Base-by-base conservation (phyloP, 2,797 vertebrate genomes). In the Amphiprion clarkii region DNA sequence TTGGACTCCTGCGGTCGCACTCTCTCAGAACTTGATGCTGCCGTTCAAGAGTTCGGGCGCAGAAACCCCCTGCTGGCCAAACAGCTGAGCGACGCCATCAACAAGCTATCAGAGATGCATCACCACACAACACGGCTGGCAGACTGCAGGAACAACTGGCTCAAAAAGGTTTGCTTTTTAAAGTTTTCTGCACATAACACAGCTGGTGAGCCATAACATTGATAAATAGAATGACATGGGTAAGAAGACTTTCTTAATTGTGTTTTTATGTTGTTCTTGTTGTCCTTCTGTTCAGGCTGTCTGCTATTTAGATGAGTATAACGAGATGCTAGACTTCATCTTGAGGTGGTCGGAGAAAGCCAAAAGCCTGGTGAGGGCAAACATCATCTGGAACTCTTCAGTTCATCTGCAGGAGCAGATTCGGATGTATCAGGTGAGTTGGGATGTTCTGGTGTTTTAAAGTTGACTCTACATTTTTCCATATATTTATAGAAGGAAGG, bases 261-360 rank as follows among this genome's bases (percentile, higher is more conserved):
- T 1, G 27, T 53, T 78, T 29, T 48, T 71, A 6, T 86, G 44
- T 84, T 44, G 61, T 10, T 44, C n/a, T 73, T 14, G 25, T 27
- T 27, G 25, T 27, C 25, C 3, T 27, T 27, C 27, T 4, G 4
- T 29, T 25, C 70, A 99, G 98, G 97, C 98, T 44, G 87, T 93
- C 64, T 95, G 96, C 58, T 95, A 98, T 78, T 93, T 99, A 78
- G 97, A 99, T 80, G 98, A 99, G 90, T 99, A 98, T 79, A 97
- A 95, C 67, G 97, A 98, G 81, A 98, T 97, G 96, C 93, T 98
- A 74, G 97, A 96, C 73, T 96, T 96, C 67, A 95, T 98, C 78
- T 33, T 96, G 90, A 97, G 96, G 82, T 99, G 98, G 98, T 96
- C 95, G 0, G 97, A 99, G 75, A 99, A 98, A 94, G 97, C 98